Evolutionary conservation across 53 echinoderm and acorn worm species (phyloP), one percentile per base, ranked within the genome.

Genomic region (Paracentrotus lividus): DNA sequence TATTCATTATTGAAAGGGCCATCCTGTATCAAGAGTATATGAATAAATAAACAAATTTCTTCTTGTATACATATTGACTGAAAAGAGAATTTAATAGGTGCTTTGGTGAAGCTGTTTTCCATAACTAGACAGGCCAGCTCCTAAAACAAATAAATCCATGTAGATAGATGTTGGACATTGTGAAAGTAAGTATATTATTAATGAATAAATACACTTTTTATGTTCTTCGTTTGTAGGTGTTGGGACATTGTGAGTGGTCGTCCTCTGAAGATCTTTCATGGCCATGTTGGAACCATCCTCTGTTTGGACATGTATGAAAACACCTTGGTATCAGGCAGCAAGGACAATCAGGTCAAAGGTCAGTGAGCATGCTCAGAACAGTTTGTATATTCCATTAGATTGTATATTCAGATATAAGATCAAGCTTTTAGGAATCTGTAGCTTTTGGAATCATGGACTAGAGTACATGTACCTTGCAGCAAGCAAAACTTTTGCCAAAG

Each of bases 331-430:
- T 97, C 99, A 4, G 99, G 99, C 15, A 96, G 96, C 85, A 99
- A 99, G 44, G 99, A 99, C 91, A 97, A 96, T 53, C 95, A 94
- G 66, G 97, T 99, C 96, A 99, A 97, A 97, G 69, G 69, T 69
- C 69, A 69, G 69, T 69, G 27, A 38, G 69, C 69, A 69, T 69
- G 38, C 36, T 38, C 68, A 36, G 68, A 34, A 68, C 60, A 2
- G n/a, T 60, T 3, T 6, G 8, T 60, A 6, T 24, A 4, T 60
- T n/a, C n/a, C n/a, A n/a, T n/a, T 57, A 18, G 52, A 20, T 57
- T 57, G 16, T 20, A 57, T 57, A 57, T 57, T 57, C 57, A 15
- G 21, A 18, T 57, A 57, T 1, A 57, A 57, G 0, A 57, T 57
- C 20, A 57, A 57, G 20, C 5, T 60, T 8, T n/a, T 24, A 1